Conservation (phyloP, 2,888 invertebrate genomes). For the Thymelicus acteon region DNA sequence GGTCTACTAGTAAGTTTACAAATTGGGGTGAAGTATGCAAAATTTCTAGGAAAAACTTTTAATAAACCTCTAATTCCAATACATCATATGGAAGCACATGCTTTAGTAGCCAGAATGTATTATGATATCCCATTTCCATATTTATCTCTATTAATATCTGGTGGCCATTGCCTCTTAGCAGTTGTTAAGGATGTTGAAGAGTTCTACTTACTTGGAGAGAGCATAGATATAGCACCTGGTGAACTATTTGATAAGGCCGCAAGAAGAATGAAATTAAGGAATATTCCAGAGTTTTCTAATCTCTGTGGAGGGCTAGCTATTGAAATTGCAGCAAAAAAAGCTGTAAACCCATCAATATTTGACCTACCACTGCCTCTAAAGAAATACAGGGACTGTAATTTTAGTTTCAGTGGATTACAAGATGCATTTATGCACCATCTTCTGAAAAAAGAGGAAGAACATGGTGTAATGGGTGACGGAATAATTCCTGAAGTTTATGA, state of each 20-base stretch:
- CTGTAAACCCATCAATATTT: conserved; percentile 87
- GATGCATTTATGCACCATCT: conserved; percentile 85
- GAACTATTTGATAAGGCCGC: conserved; percentile 97
- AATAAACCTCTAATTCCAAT: conserved; percentile 95
- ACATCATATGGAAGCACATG: conserved; percentile 99
- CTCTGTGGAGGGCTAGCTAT: conserved; percentile 94
- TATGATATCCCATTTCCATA: conserved; percentile 92
- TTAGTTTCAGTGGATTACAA: conserved; percentile 95
- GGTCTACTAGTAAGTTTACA: conserved; percentile 91
- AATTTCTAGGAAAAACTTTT: conserved; percentile 87
- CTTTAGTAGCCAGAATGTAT: conserved; percentile 92
- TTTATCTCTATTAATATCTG: conserved; percentile 95
- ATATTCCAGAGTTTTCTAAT: conserved; percentile 89
- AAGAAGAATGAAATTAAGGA: conserved; percentile 92
- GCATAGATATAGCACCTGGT: conserved; percentile 95
- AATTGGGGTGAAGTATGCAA: conserved; percentile 94
- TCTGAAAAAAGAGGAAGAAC: conserved; percentile 83
- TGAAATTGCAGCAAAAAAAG: conserved; percentile 90
- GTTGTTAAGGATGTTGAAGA: conserved; percentile 89
- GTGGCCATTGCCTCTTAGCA: conserved; percentile 95
- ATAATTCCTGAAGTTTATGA: conserved; percentile 91
- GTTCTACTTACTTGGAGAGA: conserved; percentile 92
- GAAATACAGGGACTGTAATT: conserved; percentile 91
- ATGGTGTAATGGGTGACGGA: conserved; percentile 86
- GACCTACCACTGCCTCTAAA: conserved; percentile 87